Percentiles rank a stretch among this genome's conserved stretches.
Conservation (phyloP, 2,113 vertebrate species). For the Xiphophorus maculatus region DNA sequence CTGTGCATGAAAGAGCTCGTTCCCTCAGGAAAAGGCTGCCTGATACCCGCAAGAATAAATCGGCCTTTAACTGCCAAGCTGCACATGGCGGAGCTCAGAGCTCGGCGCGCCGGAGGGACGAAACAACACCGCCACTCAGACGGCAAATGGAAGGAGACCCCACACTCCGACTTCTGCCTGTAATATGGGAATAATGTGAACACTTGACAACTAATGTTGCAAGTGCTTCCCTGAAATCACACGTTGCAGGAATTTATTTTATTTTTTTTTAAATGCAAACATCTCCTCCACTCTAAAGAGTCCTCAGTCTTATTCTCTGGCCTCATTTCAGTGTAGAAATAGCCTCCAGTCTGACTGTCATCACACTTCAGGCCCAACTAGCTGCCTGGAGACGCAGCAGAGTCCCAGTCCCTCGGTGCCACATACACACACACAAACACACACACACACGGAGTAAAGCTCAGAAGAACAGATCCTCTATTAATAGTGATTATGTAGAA, state of each 20-base stretch:
- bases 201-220: constrained; percentile 20
- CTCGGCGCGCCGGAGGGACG: constrained; percentile 49
- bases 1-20: constrained; percentile 80
- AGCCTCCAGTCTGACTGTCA: background rate
- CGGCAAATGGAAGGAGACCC: constrained; percentile 26
- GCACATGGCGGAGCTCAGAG: constrained; percentile 52
- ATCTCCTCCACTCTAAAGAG: background rate
- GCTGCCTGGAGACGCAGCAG: background rate
- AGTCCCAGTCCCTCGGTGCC: background rate
- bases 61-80: constrained; percentile 74
- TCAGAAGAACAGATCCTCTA: background rate
- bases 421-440: background rate
- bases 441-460: background rate
- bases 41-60: constrained; percentile 80
- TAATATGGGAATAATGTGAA: constrained; percentile 10
- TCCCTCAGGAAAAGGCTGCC: constrained; percentile 76
- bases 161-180: constrained; percentile 3
- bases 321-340: background rate
- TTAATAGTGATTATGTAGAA: background rate
- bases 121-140: constrained; percentile 41
- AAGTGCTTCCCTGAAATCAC: background rate
- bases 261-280: background rate
- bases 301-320: background rate
- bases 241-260: background rate
- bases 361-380: background rate